Conservation (phyloP, 2,888 invertebrate genomes). For the Yponomeuta cagnagella region DNA sequence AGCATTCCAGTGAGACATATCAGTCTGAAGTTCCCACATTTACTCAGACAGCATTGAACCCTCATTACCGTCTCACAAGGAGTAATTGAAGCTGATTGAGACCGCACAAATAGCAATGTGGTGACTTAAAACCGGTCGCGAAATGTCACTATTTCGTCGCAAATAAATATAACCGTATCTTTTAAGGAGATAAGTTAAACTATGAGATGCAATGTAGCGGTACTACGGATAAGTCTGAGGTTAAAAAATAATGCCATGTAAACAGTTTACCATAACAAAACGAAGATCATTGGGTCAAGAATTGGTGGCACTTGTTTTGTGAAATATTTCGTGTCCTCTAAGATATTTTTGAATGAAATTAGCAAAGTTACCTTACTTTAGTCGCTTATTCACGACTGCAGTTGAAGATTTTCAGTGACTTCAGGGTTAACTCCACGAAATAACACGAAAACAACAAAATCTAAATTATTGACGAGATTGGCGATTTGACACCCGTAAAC, state of each 20-base stretch:
- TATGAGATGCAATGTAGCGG: background rate
- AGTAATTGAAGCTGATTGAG: conserved; percentile 12
- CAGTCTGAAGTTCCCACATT: background rate
- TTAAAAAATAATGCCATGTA: conserved; percentile 5
- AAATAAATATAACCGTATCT: background rate
- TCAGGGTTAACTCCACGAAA: background rate
- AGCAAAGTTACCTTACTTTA: background rate
- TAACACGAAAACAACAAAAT: conserved; percentile 15
- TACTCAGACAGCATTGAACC: conserved; percentile 8
- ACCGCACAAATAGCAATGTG: background rate
- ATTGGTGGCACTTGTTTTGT: conserved; percentile 3
- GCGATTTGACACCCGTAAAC: conserved; percentile 7
- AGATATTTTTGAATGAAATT: background rate
- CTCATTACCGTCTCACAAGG: conserved; percentile 7
- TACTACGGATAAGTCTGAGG: background rate
- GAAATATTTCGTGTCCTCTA: background rate
- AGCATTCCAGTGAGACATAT: background rate
- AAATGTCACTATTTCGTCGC: background rate
- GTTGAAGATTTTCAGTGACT: background rate
- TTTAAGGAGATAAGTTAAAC: background rate
- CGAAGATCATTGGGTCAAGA: conserved; percentile 1
- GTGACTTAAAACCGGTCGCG: background rate
- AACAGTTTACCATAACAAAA: conserved; percentile 16
- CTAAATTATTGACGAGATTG: conserved; percentile 6
- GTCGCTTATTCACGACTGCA: background rate